Evolutionary conservation across 2,888 invertebrate species (phyloP).

Genomic region (Galerucella calmariensis): DNA sequence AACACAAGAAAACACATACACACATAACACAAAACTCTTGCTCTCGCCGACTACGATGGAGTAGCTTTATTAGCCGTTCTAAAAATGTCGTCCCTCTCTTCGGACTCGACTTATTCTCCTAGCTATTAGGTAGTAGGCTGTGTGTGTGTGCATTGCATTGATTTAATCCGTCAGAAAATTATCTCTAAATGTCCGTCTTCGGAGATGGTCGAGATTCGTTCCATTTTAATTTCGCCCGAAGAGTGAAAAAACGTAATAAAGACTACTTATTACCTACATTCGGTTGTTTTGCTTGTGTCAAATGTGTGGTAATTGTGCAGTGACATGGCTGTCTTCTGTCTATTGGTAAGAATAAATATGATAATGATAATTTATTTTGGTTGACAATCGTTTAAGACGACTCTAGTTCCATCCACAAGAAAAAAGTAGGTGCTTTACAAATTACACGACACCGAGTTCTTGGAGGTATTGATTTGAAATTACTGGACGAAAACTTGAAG

Average conservation of each 20-base stretch:
- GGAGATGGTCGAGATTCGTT: slow-evolving; percentile 35
- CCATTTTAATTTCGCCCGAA: slow-evolving; percentile 30
- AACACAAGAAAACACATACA: slow-evolving; percentile 45
- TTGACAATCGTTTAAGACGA: neutral
- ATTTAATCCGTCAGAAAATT: slow-evolving; percentile 54
- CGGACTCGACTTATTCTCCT: slow-evolving; percentile 28
- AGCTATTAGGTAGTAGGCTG: slow-evolving; percentile 34
- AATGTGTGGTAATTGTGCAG: slow-evolving; percentile 30
- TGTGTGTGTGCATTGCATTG: slow-evolving; percentile 48
- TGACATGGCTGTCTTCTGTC: slow-evolving; percentile 33
- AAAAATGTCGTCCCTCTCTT: slow-evolving; percentile 59
- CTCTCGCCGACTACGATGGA: slow-evolving; percentile 40
- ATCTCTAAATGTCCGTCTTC: slow-evolving; percentile 45
- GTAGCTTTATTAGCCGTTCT: slow-evolving; percentile 63
- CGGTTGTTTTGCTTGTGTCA: slow-evolving; percentile 26
- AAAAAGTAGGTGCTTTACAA: neutral
- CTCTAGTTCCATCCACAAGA: neutral
- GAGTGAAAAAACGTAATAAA: slow-evolving; percentile 11
- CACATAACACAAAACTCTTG: slow-evolving; percentile 39
- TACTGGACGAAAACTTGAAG: no score
- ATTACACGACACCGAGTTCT: no score
- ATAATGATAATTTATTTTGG: neutral
- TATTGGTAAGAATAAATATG: slow-evolving; percentile 25
- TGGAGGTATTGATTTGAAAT: no score
- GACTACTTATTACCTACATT: neutral